Evolutionary conservation across 2,888 invertebrate genomes (phyloP).

Genomic region (Acrobasis suavella): DNA sequence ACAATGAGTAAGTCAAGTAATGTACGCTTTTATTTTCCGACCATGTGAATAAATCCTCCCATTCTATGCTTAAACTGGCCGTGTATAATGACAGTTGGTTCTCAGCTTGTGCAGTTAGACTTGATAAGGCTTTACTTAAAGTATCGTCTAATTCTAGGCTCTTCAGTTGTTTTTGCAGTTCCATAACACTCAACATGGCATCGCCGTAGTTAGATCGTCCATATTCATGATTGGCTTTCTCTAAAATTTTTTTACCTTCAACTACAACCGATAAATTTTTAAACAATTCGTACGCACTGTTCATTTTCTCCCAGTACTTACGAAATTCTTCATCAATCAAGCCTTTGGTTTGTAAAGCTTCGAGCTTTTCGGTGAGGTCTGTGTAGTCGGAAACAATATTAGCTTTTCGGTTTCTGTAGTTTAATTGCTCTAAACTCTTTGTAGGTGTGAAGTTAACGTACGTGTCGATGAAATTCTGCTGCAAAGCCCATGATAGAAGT

Average conservation of each 20-base stretch:
- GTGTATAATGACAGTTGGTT: slow-evolving; percentile 66
- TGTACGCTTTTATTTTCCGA: slow-evolving; percentile 61
- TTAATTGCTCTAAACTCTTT: slow-evolving; percentile 70
- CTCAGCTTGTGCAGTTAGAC: slow-evolving; percentile 60
- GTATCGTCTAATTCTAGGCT: slow-evolving; percentile 60
- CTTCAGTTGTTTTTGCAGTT: slow-evolving; percentile 50
- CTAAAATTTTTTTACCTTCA: slow-evolving; percentile 60
- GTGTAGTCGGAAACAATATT: slow-evolving; percentile 57
- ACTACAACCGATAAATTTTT: slow-evolving; percentile 55
- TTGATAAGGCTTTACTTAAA: slow-evolving; percentile 52
- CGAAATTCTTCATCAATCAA: slow-evolving; percentile 56
- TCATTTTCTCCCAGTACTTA: slow-evolving; percentile 50
- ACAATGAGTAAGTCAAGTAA: slow-evolving; percentile 62
- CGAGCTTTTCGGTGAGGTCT: slow-evolving; percentile 45
- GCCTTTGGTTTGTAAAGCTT: slow-evolving; percentile 33
- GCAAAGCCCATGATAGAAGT: slow-evolving; percentile 67
- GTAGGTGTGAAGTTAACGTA: slow-evolving; percentile 62
- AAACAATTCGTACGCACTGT: slow-evolving; percentile 47
- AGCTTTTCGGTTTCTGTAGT: slow-evolving; percentile 63
- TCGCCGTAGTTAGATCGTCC: slow-evolving; percentile 62
- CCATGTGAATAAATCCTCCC: slow-evolving; percentile 74
- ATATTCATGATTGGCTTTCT: slow-evolving; percentile 66
- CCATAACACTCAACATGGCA: slow-evolving; percentile 57
- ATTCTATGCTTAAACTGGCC: slow-evolving; percentile 70
- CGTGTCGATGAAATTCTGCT: slow-evolving; percentile 66